Evolutionary conservation across 2,797 vertebrate genomes (phyloP), one percentile per base, ranked within the genome.

Genomic region (Microctenopoma steveboyesi): DNA sequence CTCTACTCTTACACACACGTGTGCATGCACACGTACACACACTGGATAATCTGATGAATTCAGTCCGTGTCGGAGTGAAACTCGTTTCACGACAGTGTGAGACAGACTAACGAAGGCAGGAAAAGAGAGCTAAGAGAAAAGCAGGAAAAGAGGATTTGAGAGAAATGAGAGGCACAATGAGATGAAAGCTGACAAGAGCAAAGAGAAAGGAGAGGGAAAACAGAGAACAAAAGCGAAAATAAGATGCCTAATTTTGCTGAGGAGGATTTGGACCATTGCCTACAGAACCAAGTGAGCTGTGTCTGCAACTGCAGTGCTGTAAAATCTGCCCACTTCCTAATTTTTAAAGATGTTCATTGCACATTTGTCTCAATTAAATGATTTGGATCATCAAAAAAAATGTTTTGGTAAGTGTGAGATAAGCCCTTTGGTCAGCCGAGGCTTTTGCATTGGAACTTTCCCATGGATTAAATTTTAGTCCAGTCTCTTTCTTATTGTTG

Each of bases 241-340:
- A 74, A 86, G 84, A 95, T 94, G 95, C 89, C 88, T 73, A 82
- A 89, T 75, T 93, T 93, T 59, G 84, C 91, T 58, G 89, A 91
- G 61, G 91, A 91, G 83, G 89, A 91, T 72, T 82, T 94, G 78
- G 90, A 95, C 77, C 83, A 81, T 43, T 89, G 91, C 87, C 88
- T 94, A 11, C 90, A 90, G 80, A 92, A 86, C 71, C 92, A 94
- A 94, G 94, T 94, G 91, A 68, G 80, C 74, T 78, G 74, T 72
- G 59, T 70, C 39, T 84, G 59, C 56, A 56, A 75, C 67, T 63
- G 58, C 59, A 52, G 30, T 33, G 30, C 30, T 33, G 30, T 33
- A 33, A 33, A 33, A 33, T 33, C 7, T 33, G 30, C 30, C 30
- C 30, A 5, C 30, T 33, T 33, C 30, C 30, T 33, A 7, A 33